phyloP scores from a whole-genome alignment of 2,797 vertebrate genomes.

The Muscicapa striata region DNA sequence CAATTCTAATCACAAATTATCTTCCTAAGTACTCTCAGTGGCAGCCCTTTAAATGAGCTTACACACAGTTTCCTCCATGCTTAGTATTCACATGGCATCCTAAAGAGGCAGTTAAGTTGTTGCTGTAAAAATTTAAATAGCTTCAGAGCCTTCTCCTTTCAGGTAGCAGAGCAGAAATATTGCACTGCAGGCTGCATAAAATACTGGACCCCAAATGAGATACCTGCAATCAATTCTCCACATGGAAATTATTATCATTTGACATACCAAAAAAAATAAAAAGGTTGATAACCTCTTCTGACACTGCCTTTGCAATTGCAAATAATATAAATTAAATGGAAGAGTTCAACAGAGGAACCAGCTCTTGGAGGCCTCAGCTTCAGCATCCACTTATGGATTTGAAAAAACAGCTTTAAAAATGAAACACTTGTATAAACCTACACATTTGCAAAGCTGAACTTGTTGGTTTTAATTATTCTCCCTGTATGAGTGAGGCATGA shows the following conservation, averaged over 20 bases:
- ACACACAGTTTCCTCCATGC: background rate
- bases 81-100: slow-evolving; percentile 8
- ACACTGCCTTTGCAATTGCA: slow-evolving; percentile 4
- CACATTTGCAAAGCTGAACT: background rate
- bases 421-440: background rate
- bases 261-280: background rate
- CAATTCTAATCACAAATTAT: background rate
- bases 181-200: background rate
- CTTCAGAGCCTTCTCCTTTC: background rate
- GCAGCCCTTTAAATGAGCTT: background rate
- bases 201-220: background rate
- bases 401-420: background rate
- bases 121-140: slow-evolving; percentile 23
- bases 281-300: background rate
- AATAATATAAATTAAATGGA: background rate
- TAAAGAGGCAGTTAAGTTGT: background rate
- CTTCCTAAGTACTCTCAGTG: background rate
- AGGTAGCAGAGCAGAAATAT: background rate
- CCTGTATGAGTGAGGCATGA: background rate
- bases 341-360: slow-evolving; percentile 8
- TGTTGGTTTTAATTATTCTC: background rate
- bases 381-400: background rate
- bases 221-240: background rate
- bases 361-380: background rate
- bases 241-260: background rate